Conservation (phyloP, 92 coral and sea anemone genomes). For the Umimayanthus kanabou region DNA sequence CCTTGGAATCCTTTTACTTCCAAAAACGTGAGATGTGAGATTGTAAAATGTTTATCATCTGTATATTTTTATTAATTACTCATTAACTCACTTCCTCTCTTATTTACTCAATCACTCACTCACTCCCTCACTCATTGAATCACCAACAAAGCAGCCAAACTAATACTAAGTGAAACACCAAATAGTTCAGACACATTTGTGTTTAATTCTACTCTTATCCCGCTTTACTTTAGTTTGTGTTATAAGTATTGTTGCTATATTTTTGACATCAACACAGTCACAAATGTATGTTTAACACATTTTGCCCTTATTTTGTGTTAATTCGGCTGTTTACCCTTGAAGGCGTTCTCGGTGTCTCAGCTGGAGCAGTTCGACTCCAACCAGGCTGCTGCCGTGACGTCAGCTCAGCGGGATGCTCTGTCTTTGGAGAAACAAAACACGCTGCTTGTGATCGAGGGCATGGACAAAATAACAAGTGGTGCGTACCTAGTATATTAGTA, state of each 20-base stretch:
- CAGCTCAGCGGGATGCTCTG: constrained; percentile 53
- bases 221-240: too few species aligned
- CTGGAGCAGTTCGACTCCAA: constrained; percentile 61
- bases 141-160: neutral
- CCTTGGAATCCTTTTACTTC: too few species aligned
- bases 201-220: too few species aligned
- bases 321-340: neutral
- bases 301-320: neutral
- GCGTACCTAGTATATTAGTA: neutral
- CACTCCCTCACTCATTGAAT: neutral
- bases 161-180: too few species aligned
- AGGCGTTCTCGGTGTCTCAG: constrained; percentile 66
- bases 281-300: neutral
- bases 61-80: neutral
- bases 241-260: too few species aligned
- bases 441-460: constrained; percentile 42
- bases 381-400: constrained; percentile 70
- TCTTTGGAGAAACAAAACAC: constrained; percentile 54
- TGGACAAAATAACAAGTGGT: constrained; percentile 27
- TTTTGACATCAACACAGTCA: too few species aligned
- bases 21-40: too few species aligned
- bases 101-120: neutral
- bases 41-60: too few species aligned
- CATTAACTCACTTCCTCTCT: neutral
- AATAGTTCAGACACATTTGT: too few species aligned